Evolutionary conservation across 2,888 invertebrate species (phyloP), one percentile per base, ranked within the genome.

Genomic region (Mesochorus sp.): DNA sequence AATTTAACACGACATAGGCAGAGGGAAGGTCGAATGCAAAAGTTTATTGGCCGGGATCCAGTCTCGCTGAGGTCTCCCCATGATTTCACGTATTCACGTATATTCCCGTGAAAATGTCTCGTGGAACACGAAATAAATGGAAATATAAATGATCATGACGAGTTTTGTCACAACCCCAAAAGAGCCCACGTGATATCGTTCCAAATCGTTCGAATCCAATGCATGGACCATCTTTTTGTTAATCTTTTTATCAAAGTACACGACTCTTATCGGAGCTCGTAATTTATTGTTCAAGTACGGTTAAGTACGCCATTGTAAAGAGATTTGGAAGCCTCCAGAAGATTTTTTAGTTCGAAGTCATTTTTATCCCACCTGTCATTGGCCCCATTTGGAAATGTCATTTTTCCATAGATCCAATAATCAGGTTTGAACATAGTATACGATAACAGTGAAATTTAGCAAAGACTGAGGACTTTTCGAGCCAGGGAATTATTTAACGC

Each of bases 1-100:
- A 21, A 47, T 49, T 34, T 47, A 26, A 53, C n/a, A 19, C 24
- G 44, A 37, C 21, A 67, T 64, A 70, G 53, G 70, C 68, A 39
- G 14, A 47, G 62, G 53, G 72, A 82, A 80, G 75, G 80, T 78
- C 73, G 64, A 71, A 17, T 28, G 66, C 26, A 28, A 39, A 39
- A 76, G 77, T 80, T 80, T 80, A 80, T 81, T 83, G 84, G 83
- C 82, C 72, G 62, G 17, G 44, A 59, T 82, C 82, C 84, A 83
- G 66, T 62, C 51, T 14, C 6, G 14, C 6, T 14, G 4, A 3
- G 24, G 34, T 14, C 28, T 39, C 47, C 5, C 47, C 64, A 64
- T 44, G 37, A 55, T 19, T 47, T 51, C 34, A 8, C 19, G 31
- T 49, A 47, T 44, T 37, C 21, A 47, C 31, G 17, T 59, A 34